Base-by-base conservation (phyloP, 1,140 invertebrate genomes). In the Diorhabda sublineata region DNA sequence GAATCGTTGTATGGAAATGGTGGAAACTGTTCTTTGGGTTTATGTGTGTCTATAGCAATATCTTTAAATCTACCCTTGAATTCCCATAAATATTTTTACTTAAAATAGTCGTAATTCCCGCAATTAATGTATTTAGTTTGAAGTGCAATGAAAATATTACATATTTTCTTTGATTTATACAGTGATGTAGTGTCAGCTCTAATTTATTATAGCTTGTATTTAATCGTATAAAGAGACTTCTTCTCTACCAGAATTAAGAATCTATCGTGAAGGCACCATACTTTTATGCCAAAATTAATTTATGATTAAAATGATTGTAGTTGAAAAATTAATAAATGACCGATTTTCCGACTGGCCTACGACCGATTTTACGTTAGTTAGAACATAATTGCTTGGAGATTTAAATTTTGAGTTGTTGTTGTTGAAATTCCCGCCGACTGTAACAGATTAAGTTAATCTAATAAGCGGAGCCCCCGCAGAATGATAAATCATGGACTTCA, bases 371-470 rank as follows among this genome's bases (percentile, higher is more conserved):
- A 43, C 42, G 74, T 57, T 74, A 77, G 76, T 77, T 71, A 74
- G 76, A 71, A 70, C 76, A 69, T 77, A 77, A 77, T 77, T 77
- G 76, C 73, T 74, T 73, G 72, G 68, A 70, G 70, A 69, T 72
- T 75, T 71, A 73, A 76, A 73, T 75, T 75, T 52, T 8, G 70
- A 70, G 26, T 26, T 76, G 71, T 73, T 70, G 64, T 63, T 45
- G 69, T 61, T 70, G 69, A 74, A 71, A 64, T 61, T 70, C 71
- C 74, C 68, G 70, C 71, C 68, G 73, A 73, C 73, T 73, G 69
- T 74, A 75, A 76, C 75, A 72, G 75, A 76, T 76, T 75, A 76
- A 75, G 44, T 76, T 77, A 77, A 77, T 77, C 76, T 77, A 77
- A 77, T 77, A 77, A 77, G 72, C 74, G 71, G 72, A 61, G 66